These are phyloP conservation scores for Lucilia sericata DNA, from an alignment of 1,140 invertebrate species.

Conservation along the genomic window DNA sequence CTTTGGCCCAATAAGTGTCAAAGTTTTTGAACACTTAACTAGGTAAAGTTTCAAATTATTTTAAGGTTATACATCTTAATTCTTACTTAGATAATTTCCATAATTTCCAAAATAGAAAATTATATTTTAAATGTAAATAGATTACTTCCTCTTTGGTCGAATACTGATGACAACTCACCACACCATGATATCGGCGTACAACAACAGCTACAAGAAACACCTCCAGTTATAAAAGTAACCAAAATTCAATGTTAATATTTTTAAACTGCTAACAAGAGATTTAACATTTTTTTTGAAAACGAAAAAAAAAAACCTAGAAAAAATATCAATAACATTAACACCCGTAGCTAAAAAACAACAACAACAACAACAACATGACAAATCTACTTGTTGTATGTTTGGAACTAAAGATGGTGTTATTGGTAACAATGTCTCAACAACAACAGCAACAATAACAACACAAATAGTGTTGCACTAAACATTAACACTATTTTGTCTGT, in stretches of 20 bases:
- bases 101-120: no score
- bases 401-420: slow-evolving; percentile 19
- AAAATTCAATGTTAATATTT: slow-evolving; percentile 1
- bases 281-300: neutral
- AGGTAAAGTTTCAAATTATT: no score
- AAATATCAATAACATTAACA: slow-evolving; percentile 8
- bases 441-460: neutral
- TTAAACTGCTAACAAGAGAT: neutral
- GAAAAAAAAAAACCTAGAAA: neutral
- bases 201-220: neutral
- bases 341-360: neutral
- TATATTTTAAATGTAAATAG: neutral
- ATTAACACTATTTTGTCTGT: slow-evolving; percentile 19
- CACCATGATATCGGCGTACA: neutral
- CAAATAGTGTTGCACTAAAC: slow-evolving; percentile 18
- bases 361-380: neutral
- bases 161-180: neutral
- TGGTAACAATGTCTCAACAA: slow-evolving; percentile 1
- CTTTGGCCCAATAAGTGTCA: no score
- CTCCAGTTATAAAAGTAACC: neutral
- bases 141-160: neutral
- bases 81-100: no score
- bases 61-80: no score
- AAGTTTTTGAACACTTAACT: no score
- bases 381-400: slow-evolving; percentile 16